Conservation (phyloP, 2,113 vertebrate species). For the Stomatorhinus ivindoensis region DNA sequence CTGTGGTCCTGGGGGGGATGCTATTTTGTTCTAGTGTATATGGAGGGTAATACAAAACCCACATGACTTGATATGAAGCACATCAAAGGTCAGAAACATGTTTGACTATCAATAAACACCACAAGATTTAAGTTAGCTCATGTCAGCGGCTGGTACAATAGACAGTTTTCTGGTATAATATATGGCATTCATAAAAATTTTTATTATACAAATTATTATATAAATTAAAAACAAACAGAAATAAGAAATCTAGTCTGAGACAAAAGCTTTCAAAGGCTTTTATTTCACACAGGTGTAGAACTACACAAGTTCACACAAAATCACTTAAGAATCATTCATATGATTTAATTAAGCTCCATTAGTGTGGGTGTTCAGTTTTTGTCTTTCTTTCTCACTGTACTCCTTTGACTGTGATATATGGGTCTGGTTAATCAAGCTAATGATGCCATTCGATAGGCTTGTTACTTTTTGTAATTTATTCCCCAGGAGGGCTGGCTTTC, state of each 20-base stretch:
- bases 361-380: constrained; percentile 9
- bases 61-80: not conserved
- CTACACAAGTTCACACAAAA: not conserved
- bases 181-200: not conserved
- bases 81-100: not conserved
- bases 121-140: not conserved
- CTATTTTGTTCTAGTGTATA: not conserved
- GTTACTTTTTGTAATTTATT: constrained; percentile 39
- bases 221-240: not conserved
- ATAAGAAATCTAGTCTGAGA: not conserved
- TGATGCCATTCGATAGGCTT: constrained; percentile 37
- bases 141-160: not conserved
- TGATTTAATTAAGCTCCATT: constrained; percentile 50
- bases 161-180: not conserved
- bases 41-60: not conserved
- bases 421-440: constrained; percentile 50
- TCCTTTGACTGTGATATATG: constrained; percentile 46
- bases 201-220: not conserved
- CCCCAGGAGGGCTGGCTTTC: constrained; percentile 29
- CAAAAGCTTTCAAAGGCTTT: not conserved
- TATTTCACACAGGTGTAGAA: not conserved
- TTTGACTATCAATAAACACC: not conserved
- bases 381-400: constrained; percentile 15
- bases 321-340: constrained; percentile 37
- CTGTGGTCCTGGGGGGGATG: not conserved